Conservation (phyloP, 2,888 invertebrate species). For the Autographa gamma region DNA sequence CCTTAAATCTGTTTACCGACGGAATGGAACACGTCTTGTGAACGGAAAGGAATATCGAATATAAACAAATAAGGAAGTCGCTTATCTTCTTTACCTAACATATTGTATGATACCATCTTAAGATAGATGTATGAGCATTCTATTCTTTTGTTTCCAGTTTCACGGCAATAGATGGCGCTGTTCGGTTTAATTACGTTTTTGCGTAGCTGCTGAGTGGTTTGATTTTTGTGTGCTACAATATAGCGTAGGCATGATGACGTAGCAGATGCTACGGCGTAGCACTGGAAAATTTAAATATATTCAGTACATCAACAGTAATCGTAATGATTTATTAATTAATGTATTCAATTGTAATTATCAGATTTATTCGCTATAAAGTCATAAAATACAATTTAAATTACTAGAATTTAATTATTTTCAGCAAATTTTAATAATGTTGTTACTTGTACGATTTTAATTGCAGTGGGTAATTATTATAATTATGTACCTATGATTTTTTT, state of each 20-base stretch:
- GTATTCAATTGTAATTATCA: neutral
- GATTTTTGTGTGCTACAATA: neutral
- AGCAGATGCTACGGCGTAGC: neutral
- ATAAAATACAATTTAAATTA: neutral
- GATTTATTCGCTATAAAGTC: neutral
- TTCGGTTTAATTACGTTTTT: neutral
- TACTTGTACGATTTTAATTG: too few species aligned
- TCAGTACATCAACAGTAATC: too few species aligned
- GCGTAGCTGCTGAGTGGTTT: neutral
- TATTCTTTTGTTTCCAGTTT: neutral
- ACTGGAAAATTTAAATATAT: too few species aligned
- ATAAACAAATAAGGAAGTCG: slow-evolving; percentile 4
- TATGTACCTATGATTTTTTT: neutral
- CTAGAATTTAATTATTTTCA: neutral
- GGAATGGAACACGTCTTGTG: slow-evolving; percentile 1
- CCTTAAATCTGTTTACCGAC: slow-evolving; percentile 1
- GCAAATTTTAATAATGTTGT: neutral
- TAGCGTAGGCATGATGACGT: neutral
- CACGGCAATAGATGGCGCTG: neutral
- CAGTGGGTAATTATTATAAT: neutral
- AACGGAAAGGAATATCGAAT: slow-evolving; percentile 4
- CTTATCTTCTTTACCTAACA: neutral
- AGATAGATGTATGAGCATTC: neutral
- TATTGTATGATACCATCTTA: neutral
- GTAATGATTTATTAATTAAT: neutral